These are phyloP conservation scores for Archips crataeganus DNA, from an alignment of 2,888 invertebrate species.

Conservation along the genomic window DNA sequence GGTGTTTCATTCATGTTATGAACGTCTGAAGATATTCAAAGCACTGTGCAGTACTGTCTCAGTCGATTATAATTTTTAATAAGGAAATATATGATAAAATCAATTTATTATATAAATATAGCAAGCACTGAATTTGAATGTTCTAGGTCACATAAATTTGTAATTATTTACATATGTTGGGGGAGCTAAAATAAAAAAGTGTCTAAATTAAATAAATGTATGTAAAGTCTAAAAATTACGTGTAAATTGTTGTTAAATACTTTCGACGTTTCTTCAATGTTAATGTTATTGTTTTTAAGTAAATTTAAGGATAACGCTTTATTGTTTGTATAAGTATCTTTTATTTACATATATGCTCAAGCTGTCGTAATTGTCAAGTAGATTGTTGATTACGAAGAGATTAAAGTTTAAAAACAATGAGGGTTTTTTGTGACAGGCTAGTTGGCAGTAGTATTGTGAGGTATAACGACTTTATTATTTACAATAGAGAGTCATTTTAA, in stretches of 20 bases:
- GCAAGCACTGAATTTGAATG: slow-evolving; percentile 83
- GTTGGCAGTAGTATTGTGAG: too few relatives aligned
- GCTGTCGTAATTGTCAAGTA: background rate
- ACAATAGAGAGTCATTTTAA: too few relatives aligned
- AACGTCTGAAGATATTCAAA: background rate
- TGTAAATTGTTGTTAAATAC: slow-evolving; percentile 42
- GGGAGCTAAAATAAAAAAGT: slow-evolving; percentile 49
- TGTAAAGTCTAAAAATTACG: slow-evolving; percentile 37
- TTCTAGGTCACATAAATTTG: slow-evolving; percentile 78
- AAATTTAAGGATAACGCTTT: background rate
- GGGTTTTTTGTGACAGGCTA: too few relatives aligned
- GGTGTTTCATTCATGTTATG: background rate
- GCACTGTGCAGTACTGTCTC: slow-evolving; percentile 27
- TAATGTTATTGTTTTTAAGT: slow-evolving; percentile 1
- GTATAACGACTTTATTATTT: too few relatives aligned
- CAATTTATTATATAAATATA: slow-evolving; percentile 70
- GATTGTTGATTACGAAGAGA: too few relatives aligned
- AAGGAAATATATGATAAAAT: slow-evolving; percentile 50
- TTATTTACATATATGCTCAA: too few relatives aligned
- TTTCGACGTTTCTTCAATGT: slow-evolving; percentile 13
- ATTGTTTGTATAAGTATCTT: background rate
- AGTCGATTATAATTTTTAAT: slow-evolving; percentile 38
- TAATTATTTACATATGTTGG: slow-evolving; percentile 78
- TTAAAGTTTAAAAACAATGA: too few relatives aligned
- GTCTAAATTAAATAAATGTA: slow-evolving; percentile 30